Conservation (phyloP, 2,888 invertebrate genomes). For the Miltochrista miniata region DNA sequence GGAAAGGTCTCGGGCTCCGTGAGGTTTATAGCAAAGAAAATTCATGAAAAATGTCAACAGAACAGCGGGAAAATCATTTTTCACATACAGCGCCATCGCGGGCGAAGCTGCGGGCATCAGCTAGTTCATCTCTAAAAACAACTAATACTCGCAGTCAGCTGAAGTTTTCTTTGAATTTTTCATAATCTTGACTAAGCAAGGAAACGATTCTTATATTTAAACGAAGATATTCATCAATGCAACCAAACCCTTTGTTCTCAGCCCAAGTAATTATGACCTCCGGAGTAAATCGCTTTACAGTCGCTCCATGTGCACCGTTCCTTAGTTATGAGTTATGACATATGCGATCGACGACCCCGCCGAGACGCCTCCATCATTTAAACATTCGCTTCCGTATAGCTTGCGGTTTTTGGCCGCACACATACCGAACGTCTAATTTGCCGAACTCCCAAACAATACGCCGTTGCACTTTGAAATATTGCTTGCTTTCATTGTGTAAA, state of each 20-base stretch:
- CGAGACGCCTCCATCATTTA: constrained; percentile 60
- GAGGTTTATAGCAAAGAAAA: too few species aligned
- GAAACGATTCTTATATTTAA: too few species aligned
- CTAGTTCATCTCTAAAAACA: too few species aligned
- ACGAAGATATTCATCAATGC: background rate
- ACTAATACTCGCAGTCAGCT: background rate
- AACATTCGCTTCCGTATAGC: constrained; percentile 43
- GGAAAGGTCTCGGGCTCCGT: too few species aligned
- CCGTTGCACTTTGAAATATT: constrained; percentile 12
- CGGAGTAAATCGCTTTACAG: background rate
- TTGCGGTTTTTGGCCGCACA: constrained; percentile 43
- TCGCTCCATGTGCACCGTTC: constrained; percentile 20
- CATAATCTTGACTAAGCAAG: background rate
- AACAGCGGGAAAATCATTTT: too few species aligned
- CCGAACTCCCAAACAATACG: constrained; percentile 27
- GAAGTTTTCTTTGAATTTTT: background rate
- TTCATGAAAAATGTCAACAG: too few species aligned
- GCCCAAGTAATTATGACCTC: background rate
- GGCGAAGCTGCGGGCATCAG: too few species aligned
- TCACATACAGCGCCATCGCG: too few species aligned
- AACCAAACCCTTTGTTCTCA: background rate
- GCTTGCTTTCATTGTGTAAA: constrained; percentile 3
- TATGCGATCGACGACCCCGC: constrained; percentile 50
- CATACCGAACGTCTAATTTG: constrained; percentile 26
- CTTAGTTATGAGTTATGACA: constrained; percentile 47